These are phyloP conservation scores for Coenonympha glycerion DNA, from an alignment of 2,888 invertebrate genomes.

Conservation along the genomic window DNA sequence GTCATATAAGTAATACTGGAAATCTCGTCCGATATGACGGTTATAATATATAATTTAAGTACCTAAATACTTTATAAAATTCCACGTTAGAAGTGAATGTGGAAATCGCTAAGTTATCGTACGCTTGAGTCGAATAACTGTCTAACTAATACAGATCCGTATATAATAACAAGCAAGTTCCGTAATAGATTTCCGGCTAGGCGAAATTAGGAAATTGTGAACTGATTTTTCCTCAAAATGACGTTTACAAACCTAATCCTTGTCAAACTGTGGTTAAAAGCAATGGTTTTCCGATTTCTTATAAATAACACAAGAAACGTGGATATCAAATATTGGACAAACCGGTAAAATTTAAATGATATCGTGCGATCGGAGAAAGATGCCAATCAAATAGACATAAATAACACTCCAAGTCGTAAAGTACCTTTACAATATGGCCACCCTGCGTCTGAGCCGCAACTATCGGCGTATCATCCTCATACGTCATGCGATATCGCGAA, in stretches of 20 bases:
- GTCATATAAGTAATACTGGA: background rate
- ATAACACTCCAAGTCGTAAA: background rate
- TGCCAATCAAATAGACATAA: background rate
- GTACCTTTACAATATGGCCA: slow-evolving; percentile 26
- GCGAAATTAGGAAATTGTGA: background rate
- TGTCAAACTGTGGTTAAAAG: too few species aligned
- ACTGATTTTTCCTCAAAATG: too few species aligned
- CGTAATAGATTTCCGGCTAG: background rate
- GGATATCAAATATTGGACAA: too few species aligned
- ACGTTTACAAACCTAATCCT: too few species aligned
- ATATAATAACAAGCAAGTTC: background rate
- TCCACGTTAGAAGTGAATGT: background rate
- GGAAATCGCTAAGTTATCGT: slow-evolving; percentile 1
- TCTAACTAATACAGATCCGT: too few species aligned
- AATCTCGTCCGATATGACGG: background rate
- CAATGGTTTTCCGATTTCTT: too few species aligned
- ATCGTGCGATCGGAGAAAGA: too few species aligned
- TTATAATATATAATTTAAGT: too few species aligned
- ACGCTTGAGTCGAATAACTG: background rate
- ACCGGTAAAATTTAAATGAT: too few species aligned
- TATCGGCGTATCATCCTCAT: slow-evolving; percentile 35
- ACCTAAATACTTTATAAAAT: background rate
- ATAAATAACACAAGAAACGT: too few species aligned
- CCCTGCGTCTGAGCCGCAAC: slow-evolving; percentile 22
- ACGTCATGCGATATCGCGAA: slow-evolving; percentile 59